Conservation (phyloP, 2,888 invertebrate genomes). For the Neoitamus cyanurus region DNA sequence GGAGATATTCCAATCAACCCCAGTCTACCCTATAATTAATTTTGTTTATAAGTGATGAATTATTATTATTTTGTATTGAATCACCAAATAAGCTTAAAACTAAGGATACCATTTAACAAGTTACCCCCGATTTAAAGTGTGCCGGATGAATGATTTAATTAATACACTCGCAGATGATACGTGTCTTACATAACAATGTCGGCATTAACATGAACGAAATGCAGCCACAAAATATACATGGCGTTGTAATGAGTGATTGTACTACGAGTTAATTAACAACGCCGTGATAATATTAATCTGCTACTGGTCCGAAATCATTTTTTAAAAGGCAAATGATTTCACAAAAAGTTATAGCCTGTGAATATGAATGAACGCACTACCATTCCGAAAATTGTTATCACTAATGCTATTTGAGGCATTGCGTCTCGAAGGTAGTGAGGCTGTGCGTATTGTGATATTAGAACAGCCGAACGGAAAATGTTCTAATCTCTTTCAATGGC, state of each 20-base stretch:
- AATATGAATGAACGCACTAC: neutral
- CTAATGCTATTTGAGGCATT: neutral
- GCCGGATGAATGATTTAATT: too few relatives aligned
- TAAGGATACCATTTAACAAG: too few relatives aligned
- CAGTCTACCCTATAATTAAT: too few relatives aligned
- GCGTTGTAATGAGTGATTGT: neutral
- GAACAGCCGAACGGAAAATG: neutral
- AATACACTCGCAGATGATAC: too few relatives aligned
- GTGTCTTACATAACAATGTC: neutral
- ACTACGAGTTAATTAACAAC: neutral
- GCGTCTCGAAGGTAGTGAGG: neutral
- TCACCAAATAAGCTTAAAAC: too few relatives aligned
- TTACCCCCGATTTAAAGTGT: too few relatives aligned
- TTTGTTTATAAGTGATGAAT: too few relatives aligned
- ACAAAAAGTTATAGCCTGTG: neutral
- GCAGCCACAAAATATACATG: neutral
- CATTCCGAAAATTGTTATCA: neutral
- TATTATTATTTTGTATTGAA: too few relatives aligned
- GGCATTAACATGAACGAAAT: neutral
- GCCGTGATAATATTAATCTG: neutral
- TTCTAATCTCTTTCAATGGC: neutral
- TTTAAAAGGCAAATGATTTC: neutral
- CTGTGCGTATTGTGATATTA: neutral
- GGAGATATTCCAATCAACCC: too few relatives aligned
- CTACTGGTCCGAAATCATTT: neutral